Evolutionary conservation across 2,113 vertebrate species (phyloP), one percentile per base, ranked within the genome.

Genomic region (Chaetodon trifascialis): DNA sequence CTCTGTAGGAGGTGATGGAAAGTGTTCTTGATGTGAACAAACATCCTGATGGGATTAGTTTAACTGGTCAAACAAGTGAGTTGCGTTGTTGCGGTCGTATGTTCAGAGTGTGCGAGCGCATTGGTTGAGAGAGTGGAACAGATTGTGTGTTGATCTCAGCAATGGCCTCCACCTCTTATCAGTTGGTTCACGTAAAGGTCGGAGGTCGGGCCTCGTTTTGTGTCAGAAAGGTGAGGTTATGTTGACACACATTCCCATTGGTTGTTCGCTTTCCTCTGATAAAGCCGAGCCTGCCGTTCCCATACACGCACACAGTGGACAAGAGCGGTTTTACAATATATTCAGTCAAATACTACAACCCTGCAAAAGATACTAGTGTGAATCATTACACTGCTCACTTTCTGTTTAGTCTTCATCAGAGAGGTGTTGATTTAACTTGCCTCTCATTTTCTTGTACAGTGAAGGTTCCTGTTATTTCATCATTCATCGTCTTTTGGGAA

Each of bases 41-140:
- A 88, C 80, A 73, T 85, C 67, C 47, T 44, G 44, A 49, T 40
- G 52, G 64, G 73, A 82, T 90, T 78, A 83, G 68, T 75, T 87
- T 75, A 40, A 56, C 75, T 65, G 58, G 70, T 76, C 19, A 67
- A 83, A 80, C 70, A 71, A 63, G 51, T 12, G 62, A 44, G 34
- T 51, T 5, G 40, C 6, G 38, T 52, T 23, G 40, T 69, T 40
- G 49, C 3, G 6, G 34, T 47, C 70, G 76, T 76, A 72, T 55
- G 63, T 67, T 65, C 59, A 49, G 78, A 42, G 60, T 63, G 49
- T 68, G 47, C 36, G 30, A 42, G 51, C 30, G 40, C 76, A 51
- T 23, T 23, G 17, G 23, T 16, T 11, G 16, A 21, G 55, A 63
- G 3, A 66, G 80, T 47, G 65, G 55, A 23, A 40, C n/a, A 73